Percentiles rank a stretch among this genome's conserved stretches.
These are phyloP conservation scores for Prunella strophiata DNA, from an alignment of 2,797 vertebrate genomes.

Conservation along the genomic window DNA sequence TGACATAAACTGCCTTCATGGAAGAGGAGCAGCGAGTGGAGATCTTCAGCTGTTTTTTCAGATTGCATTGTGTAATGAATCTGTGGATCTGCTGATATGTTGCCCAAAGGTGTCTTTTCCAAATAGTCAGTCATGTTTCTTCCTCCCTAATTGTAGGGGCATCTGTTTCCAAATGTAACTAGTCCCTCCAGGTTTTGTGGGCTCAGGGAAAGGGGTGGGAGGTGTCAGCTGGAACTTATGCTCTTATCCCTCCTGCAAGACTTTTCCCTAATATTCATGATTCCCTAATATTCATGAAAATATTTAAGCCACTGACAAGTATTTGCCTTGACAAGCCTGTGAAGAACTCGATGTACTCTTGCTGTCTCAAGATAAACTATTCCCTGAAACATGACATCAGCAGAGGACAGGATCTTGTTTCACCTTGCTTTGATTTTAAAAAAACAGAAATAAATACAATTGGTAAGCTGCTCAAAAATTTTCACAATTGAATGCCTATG, in stretches of 20 bases:
- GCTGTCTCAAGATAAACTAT: not conserved
- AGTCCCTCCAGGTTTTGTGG: conserved; percentile 22
- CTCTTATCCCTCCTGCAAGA: not conserved
- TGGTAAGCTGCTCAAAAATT: not conserved
- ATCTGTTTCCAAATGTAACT: conserved; percentile 36
- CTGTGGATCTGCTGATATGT: not conserved
- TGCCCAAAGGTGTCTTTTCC: conserved; percentile 37
- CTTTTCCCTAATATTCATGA: conserved; percentile 47
- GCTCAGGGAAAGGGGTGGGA: not conserved
- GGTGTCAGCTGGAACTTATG: not conserved
- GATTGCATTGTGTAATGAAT: not conserved
- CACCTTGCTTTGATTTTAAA: not conserved
- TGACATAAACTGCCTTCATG: not conserved
- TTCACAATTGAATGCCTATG: not conserved
- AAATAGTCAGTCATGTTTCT: not conserved
- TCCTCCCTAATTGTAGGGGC: conserved; percentile 32
- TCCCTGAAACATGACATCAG: not conserved
- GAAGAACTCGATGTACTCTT: not conserved
- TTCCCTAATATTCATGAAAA: conserved; percentile 40
- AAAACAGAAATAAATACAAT: not conserved
- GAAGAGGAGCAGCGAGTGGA: not conserved
- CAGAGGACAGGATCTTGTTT: not conserved
- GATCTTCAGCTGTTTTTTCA: conserved; percentile 1
- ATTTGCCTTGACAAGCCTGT: conserved; percentile 34
- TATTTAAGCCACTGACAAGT: conserved; percentile 30